Base-by-base conservation (phyloP, 2,113 vertebrate species). In the Dolichotis patagonum region DNA sequence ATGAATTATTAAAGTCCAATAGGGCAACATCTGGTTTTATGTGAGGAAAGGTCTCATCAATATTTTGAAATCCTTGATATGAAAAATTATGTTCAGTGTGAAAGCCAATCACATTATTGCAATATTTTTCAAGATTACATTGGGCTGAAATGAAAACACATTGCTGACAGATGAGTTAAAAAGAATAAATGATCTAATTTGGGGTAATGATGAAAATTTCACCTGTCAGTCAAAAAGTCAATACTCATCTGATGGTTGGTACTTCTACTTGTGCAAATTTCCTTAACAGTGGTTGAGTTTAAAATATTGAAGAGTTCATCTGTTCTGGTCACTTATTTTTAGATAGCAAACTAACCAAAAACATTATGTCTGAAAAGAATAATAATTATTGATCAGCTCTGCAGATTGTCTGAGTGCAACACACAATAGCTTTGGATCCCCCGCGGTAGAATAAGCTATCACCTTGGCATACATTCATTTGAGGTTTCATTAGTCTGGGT, bases 111-210 rank as follows among this genome's bases (percentile, higher is more conserved):
- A 86, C 17, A 77, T 95, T 85, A 82, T 46, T n/a, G 5, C 4
- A 85, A 24, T 75, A 65, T 43, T 80, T 96, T 93, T 96, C 30
- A 91, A 81, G 91, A 91, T 91, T 81, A 35, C 3, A 32, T 82
- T 73, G 28, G 30, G 78, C 46, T 82, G n/a, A 3, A 85, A 83
- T 38, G 16, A 62, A 71, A 88, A 58, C 65, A 78, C 49, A 73
- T 17, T 85, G 30, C 30, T 88, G 71, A 77, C 54, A 67, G 60
- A 24, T 24, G 60, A 78, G 9, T 71, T 93, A 86, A 67, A 88
- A 7, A 38, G 60, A 91, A 28, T 63, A 88, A 85, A 38, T 78
- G 30, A 49, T 63, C 24, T 85, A 73, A 86, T 24, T 91, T 95
- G 58, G 73, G 14, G 16, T 56, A 89, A 60, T 77, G 32, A n/a